Conservation (phyloP, 1,140 invertebrate species). For the Hycleus cichorii region DNA sequence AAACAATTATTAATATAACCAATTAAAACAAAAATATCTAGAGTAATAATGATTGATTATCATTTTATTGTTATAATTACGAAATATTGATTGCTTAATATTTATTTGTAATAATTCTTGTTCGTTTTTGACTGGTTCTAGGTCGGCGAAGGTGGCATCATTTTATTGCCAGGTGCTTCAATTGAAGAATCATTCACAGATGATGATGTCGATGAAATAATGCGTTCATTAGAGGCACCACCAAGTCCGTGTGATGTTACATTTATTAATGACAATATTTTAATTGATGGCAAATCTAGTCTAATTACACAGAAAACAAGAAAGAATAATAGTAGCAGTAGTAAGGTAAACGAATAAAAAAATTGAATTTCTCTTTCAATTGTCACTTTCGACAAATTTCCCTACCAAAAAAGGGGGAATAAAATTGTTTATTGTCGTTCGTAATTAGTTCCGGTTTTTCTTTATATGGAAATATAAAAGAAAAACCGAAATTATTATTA, state of each 20-base stretch:
- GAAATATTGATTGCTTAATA: neutral
- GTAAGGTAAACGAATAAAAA: conserved; percentile 24
- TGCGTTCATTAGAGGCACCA: conserved; percentile 52
- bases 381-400: too few relatives aligned
- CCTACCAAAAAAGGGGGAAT: too few relatives aligned
- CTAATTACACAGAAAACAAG: conserved; percentile 43
- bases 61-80: neutral
- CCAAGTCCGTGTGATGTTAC: conserved; percentile 73
- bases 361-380: too few relatives aligned
- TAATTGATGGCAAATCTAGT: conserved; percentile 79
- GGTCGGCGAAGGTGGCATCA: conserved; percentile 63
- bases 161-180: conserved; percentile 43
- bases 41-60: neutral
- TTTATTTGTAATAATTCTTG: neutral
- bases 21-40: too few relatives aligned
- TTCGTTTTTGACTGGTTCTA: conserved; percentile 37
- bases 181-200: conserved; percentile 59
- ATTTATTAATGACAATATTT: conserved; percentile 81
- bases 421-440: too few relatives aligned
- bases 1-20: too few relatives aligned
- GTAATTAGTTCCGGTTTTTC: too few relatives aligned
- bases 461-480: too few relatives aligned
- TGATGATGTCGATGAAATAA: conserved; percentile 48
- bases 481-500: too few relatives aligned
- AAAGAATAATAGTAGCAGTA: conserved; percentile 10